Evolutionary conservation across 1,140 invertebrate genomes (phyloP), one percentile per base, ranked within the genome.

Genomic region (Drosophila trapezifrons): DNA sequence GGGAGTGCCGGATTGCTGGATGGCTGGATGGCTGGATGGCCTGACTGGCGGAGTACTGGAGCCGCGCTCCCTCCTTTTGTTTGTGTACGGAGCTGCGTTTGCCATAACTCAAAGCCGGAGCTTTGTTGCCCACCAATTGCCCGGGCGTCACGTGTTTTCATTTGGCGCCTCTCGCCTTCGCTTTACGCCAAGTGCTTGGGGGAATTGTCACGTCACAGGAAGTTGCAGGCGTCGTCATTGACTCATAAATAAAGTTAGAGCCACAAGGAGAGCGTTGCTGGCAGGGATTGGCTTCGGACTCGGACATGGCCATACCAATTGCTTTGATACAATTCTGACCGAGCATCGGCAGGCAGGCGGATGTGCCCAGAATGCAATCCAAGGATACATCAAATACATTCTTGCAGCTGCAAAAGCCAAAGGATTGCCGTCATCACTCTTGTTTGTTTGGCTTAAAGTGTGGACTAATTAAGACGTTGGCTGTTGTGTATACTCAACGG

Each of bases 91-190:
- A 52, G 70, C 55, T 62, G 78, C 59, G 78, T 60, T 82, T 46
- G 83, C 79, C 75, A 86, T 86, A 87, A 86, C 65, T 86, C 82
- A 86, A 79, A 83, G 76, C 83, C 57, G 63, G 54, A 79, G 79
- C 83, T 83, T 87, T 86, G 79, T 86, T 86, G 83, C 66, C 80
- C 75, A 87, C 76, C 82, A 87, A 86, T 86, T 87, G 82, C 70
- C 56, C 54, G 56, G 62, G 78, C 66, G 63, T 82, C 83, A 86
- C 82, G 82, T 87, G 82, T 79, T 86, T 86, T 86, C 82, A 87
- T 87, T 86, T 82, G 78, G 71, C 64, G 73, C 49, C 55, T 85
- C 46, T 54, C 37, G 52, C 40, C 40, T 20, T 55, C 49, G 47
- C 58, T 76, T 66, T 80, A 43, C 72, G 73, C 49, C 42, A 73